Base-by-base conservation (phyloP, 2,113 vertebrate species). In the Pseudorasbora parva region DNA sequence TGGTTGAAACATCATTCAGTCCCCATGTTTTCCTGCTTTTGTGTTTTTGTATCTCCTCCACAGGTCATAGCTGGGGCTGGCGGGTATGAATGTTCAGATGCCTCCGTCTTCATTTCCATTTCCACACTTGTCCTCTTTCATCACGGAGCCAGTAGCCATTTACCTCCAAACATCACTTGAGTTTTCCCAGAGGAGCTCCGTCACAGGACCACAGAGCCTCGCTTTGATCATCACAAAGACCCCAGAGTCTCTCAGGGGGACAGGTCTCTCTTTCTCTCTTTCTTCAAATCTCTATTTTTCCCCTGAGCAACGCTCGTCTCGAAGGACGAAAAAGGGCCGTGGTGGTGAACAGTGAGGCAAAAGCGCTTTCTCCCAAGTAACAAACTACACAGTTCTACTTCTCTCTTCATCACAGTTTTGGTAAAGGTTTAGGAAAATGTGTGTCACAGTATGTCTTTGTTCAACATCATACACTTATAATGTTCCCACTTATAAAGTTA, bases 181-280 rank as follows among this genome's bases (percentile, higher is more conserved):
- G 59, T 69, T 69, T 62, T 75, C 82, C 82, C 82, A 25, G 37
- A 74, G 49, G 51, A 83, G 62, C 81, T 76, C 12, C 59, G 74
- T 64, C 71, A n/a, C 72, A 75, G 64, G 57, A 43, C 73, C 76
- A 72, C 71, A 25, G 47, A 78, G n/a, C 75, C 10, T 4, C 10
- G 69, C 84, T 86, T 86, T 88, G 76, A 88, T 88, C 82, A 85
- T 84, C 76, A 78, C 76, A 78, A 76, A 81, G 68, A 80, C 81
- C 77, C 30, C 76, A 47, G 59, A 80, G 72, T 85, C 76, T 82
- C 84, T 69, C 62, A 27, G 60, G 78, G 64, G 81, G 49, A 64
- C 21, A 37, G 47, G 37, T 80, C 78, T 79, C 23, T 45, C 30
- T 30, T 30, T 30, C 45, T 56, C 45, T 72, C 57, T 23, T 60